Evolutionary conservation across 2,888 invertebrate genomes (phyloP).

Genomic region (Diogma glabrata): DNA sequence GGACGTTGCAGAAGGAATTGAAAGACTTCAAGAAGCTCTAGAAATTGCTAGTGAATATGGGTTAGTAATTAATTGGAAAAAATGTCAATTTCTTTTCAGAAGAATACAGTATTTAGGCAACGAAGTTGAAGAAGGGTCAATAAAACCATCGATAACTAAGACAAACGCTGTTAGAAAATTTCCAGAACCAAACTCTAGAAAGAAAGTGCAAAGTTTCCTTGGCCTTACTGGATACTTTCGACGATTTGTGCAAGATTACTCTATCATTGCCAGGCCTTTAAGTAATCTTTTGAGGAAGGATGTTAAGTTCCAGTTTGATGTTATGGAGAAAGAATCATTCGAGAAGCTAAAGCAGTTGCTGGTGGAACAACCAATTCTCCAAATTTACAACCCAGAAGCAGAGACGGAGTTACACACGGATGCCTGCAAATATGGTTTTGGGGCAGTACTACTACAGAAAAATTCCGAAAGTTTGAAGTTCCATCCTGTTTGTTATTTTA

Average conservation of each 20-base stretch:
- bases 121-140: background rate
- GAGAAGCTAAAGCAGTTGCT: background rate
- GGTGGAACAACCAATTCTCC: background rate
- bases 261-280: background rate
- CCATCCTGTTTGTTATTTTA: background rate
- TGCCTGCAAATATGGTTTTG: background rate
- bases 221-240: background rate
- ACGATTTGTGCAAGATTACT: background rate
- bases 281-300: background rate
- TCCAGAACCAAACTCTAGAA: background rate
- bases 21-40: background rate
- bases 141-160: background rate
- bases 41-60: background rate
- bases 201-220: background rate
- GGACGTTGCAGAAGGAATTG: background rate
- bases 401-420: background rate
- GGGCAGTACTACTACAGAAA: background rate
- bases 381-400: background rate
- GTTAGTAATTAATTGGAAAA: conserved; percentile 2
- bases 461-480: background rate
- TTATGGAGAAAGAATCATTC: background rate
- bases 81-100: background rate
- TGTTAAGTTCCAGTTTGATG: background rate
- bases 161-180: conserved; percentile 11
- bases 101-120: background rate